A percentile compares a stretch with the other conserved stretches of the same genome.
Conservation (phyloP, 2,113 vertebrate species). For the Forbesichthys agassizii region DNA sequence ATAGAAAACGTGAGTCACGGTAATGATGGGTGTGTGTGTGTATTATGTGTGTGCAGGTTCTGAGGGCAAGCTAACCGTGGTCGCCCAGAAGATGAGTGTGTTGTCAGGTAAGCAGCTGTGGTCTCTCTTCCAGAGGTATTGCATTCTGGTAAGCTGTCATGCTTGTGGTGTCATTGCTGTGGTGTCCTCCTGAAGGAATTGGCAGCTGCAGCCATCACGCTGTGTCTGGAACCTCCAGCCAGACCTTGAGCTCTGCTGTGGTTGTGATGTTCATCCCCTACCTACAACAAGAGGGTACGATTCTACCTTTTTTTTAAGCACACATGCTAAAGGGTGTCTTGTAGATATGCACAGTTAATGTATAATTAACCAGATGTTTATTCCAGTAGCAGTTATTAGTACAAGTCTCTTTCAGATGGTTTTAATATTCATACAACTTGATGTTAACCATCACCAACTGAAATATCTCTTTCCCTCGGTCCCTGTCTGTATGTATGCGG, state of each 20-base stretch:
- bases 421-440: no score
- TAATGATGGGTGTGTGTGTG: neutral
- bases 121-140: neutral
- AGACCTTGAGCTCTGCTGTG: conserved; percentile 82
- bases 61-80: conserved; percentile 91
- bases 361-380: no score
- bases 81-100: conserved; percentile 94
- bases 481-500: no score
- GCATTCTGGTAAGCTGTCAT: neutral
- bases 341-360: neutral
- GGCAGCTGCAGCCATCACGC: conserved; percentile 90
- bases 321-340: neutral
- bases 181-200: conserved; percentile 78
- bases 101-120: conserved; percentile 84
- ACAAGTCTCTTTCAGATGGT: no score
- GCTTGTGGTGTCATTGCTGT: neutral
- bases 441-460: no score
- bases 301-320: neutral
- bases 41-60: conserved; percentile 79
- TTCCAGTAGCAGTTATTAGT: no score
- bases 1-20: neutral
- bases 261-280: conserved; percentile 91
- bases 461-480: no score
- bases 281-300: conserved; percentile 93
- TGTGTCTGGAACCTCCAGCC: conserved; percentile 88